Evolutionary conservation across 2,797 vertebrate species (phyloP).

Genomic region (Kryptopterus vitreolus): DNA sequence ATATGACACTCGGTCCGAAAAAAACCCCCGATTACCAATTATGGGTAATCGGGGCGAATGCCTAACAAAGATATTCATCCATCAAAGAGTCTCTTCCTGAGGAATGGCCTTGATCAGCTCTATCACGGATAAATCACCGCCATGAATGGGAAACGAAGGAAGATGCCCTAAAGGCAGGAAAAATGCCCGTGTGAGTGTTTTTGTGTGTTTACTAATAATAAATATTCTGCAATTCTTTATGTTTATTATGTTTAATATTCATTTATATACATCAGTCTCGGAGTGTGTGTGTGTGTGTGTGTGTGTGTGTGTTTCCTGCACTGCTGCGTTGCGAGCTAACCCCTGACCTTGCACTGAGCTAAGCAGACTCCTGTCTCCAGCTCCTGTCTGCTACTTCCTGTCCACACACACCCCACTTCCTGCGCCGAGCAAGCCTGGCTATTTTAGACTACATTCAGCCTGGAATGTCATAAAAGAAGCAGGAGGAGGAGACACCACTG

Average conservation of each 20-base stretch:
- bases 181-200: neutral
- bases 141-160: slow-evolving; percentile 33
- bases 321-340: slow-evolving; percentile 41
- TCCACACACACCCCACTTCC: slow-evolving; percentile 55
- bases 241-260: too few species aligned
- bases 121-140: slow-evolving; percentile 13
- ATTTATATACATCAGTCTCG: too few species aligned
- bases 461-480: slow-evolving; percentile 45
- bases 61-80: slow-evolving; percentile 40
- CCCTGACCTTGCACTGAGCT: slow-evolving; percentile 44
- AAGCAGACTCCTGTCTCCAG: slow-evolving; percentile 55
- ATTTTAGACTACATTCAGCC: slow-evolving; percentile 46
- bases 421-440: slow-evolving; percentile 45
- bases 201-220: neutral
- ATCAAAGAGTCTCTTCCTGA: slow-evolving; percentile 46
- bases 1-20: too few species aligned
- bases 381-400: slow-evolving; percentile 55
- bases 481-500: slow-evolving; percentile 50
- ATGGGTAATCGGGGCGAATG: too few species aligned
- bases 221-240: neutral
- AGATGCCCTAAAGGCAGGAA: slow-evolving; percentile 3
- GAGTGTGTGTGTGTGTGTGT: neutral
- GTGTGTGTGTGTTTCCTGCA: slow-evolving; percentile 36
- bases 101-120: slow-evolving; percentile 14
- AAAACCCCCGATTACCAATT: too few species aligned